Evolutionary conservation across 2,113 vertebrate species (phyloP), one percentile per base, ranked within the genome.

Genomic region (Laticauda laticaudata): DNA sequence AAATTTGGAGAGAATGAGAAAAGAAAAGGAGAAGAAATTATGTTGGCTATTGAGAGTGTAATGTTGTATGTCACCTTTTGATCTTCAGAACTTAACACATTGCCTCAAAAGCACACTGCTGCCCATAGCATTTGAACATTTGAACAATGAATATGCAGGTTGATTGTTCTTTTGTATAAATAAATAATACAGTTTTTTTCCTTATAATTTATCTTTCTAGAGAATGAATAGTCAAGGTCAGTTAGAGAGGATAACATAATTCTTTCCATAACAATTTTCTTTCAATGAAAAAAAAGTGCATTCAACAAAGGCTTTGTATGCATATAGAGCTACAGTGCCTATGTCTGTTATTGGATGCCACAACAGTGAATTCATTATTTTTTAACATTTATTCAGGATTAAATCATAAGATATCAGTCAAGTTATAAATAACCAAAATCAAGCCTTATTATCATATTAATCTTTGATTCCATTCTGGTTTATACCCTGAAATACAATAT

Each of bases 81-180:
- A 93, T 94, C 94, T 96, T 21, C 91, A 92, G 93, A 81, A 81
- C 15, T 81, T 81, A 81, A 61, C 34, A 39, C 18, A 81, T 43
- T 81, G 34, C 34, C 34, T 81, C 34, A 81, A 21, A 81, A 81
- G 43, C 34, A 21, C 34, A 43, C 3, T 10, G 34, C 75, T 81
- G 7, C 7, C 34, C 39, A 81, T 1, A 81, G 34, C 69, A 81
- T 81, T 20, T 43, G 0, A 81, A 81, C 69, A 81, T 81, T 81
- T 81, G 21, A 81, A 81, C 75, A 81, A 43, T 81, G 75, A 81
- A 3, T 43, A 21, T 39, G 7, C 34, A 39, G 18, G 75, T 81
- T 43, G 3, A 10, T 81, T 23, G 18, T 43, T 34, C 15, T 7
- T 43, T 81, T 81, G 18, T 43, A 43, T 21, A 43, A 81, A 81